phyloP scores from a whole-genome alignment of 1,140 invertebrate species.

The Drosophila kohkoa region DNA sequence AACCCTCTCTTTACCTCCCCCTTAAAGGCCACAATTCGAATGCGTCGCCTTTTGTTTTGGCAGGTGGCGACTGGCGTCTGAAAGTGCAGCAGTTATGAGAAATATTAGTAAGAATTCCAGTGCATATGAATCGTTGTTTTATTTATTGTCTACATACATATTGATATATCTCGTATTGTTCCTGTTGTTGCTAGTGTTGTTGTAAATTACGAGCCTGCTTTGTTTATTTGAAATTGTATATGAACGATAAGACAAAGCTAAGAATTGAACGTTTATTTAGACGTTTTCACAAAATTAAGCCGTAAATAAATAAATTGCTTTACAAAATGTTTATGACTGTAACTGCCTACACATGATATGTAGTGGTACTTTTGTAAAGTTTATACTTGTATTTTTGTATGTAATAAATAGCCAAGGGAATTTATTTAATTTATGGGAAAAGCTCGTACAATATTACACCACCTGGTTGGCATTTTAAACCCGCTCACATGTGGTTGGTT shows the following conservation, averaged over 20 bases:
- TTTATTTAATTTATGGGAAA: constrained; percentile 20
- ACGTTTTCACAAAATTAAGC: constrained; percentile 53
- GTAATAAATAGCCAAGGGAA: not conserved
- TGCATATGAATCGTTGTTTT: constrained; percentile 46
- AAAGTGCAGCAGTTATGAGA: not conserved
- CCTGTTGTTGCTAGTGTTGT: not conserved
- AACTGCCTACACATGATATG: too few relatives aligned
- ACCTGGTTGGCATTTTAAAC: constrained; percentile 4
- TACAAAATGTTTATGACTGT: constrained; percentile 42
- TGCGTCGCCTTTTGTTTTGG: constrained; percentile 13
- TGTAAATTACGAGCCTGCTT: constrained; percentile 29
- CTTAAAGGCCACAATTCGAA: not conserved
- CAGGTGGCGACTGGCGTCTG: constrained; percentile 26
- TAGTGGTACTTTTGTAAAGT: not conserved
- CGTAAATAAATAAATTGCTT: constrained; percentile 62
- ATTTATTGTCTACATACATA: constrained; percentile 55
- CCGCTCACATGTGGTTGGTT: too few relatives aligned
- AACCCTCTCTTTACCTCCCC: not conserved
- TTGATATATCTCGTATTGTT: not conserved
- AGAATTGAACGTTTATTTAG: constrained; percentile 54
- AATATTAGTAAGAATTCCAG: constrained; percentile 53
- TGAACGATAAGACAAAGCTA: constrained; percentile 26
- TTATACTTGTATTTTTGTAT: not conserved
- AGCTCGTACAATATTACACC: constrained; percentile 11
- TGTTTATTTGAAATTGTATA: constrained; percentile 68